Percentiles rank a stretch among this genome's conserved stretches.
Evolutionary conservation across 2,797 vertebrate species (phyloP).

Genomic region (Periophthalmus magnuspinnatus): DNA sequence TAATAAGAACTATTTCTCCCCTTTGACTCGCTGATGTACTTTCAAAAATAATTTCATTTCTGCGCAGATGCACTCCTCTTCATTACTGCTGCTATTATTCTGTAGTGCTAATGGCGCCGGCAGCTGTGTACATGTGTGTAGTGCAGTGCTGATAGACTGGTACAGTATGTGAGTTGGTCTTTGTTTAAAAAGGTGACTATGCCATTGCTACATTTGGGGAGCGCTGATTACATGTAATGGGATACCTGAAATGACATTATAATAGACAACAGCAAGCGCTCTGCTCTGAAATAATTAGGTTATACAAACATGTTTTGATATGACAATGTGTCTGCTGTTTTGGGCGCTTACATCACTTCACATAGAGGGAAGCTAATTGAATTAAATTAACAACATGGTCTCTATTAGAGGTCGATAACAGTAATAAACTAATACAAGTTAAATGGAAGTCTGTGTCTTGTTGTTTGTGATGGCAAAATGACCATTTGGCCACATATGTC

Average conservation of each 20-base stretch:
- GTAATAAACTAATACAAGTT: constrained; percentile 23
- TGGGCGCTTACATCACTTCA: constrained; percentile 7
- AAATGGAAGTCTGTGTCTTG: constrained; percentile 7
- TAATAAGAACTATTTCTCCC: constrained; percentile 43
- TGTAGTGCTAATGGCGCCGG: constrained; percentile 47
- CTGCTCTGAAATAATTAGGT: constrained; percentile 29
- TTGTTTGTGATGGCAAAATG: constrained; percentile 1
- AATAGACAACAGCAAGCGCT: constrained; percentile 24
- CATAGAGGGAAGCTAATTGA: constrained; percentile 5
- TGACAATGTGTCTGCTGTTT: constrained; percentile 24
- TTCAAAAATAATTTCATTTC: constrained; percentile 59
- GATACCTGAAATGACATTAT: constrained; percentile 50
- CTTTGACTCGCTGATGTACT: constrained; percentile 51
- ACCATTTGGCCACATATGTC: constrained; percentile 28
- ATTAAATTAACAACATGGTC: constrained; percentile 37
- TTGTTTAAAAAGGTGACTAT: constrained; percentile 42
- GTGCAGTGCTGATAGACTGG: constrained; percentile 17
- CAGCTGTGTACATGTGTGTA: constrained; percentile 24
- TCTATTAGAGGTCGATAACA: constrained; percentile 31
- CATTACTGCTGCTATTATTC: constrained; percentile 63
- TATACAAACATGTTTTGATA: constrained; percentile 22
- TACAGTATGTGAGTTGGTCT: constrained; percentile 34
- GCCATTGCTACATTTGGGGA: constrained; percentile 6
- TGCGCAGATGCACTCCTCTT: constrained; percentile 58
- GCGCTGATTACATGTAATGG: constrained; percentile 55